Conservation (phyloP, 2,888 invertebrate genomes). For the Pseudococcus viburni region DNA sequence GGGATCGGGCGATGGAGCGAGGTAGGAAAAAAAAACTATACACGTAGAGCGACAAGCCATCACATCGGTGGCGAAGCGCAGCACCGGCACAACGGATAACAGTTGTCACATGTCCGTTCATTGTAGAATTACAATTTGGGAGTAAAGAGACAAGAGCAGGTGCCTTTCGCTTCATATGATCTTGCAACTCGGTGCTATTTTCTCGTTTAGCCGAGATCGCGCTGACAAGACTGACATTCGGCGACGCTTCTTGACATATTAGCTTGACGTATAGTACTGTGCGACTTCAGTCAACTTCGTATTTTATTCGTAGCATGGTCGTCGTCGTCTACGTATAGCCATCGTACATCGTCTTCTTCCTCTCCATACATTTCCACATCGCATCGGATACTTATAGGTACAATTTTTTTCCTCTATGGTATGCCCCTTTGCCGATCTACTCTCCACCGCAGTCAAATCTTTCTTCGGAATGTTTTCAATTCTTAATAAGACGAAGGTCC, state of each 20-base stretch:
- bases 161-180: conserved; percentile 63
- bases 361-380: not conserved
- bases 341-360: not conserved
- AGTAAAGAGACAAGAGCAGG: conserved; percentile 61
- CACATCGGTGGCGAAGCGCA: conserved; percentile 20
- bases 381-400: conserved; percentile 10
- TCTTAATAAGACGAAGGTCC: conserved; percentile 57
- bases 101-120: conserved; percentile 65
- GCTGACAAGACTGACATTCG: conserved; percentile 60
- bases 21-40: not conserved
- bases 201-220: conserved; percentile 60
- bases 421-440: not conserved
- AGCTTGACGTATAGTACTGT: conserved; percentile 55
- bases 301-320: conserved; percentile 53
- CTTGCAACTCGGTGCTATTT: conserved; percentile 61
- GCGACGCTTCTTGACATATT: conserved; percentile 64
- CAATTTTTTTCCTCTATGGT: not conserved
- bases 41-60: conserved; percentile 34
- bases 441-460: conserved; percentile 16
- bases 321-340: not conserved
- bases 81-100: conserved; percentile 50
- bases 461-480: conserved; percentile 55
- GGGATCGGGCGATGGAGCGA: not conserved
- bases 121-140: conserved; percentile 63
- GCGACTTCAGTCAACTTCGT: conserved; percentile 56